Conservation (phyloP, 2,797 vertebrate species). For the Carcharodon carcharias region DNA sequence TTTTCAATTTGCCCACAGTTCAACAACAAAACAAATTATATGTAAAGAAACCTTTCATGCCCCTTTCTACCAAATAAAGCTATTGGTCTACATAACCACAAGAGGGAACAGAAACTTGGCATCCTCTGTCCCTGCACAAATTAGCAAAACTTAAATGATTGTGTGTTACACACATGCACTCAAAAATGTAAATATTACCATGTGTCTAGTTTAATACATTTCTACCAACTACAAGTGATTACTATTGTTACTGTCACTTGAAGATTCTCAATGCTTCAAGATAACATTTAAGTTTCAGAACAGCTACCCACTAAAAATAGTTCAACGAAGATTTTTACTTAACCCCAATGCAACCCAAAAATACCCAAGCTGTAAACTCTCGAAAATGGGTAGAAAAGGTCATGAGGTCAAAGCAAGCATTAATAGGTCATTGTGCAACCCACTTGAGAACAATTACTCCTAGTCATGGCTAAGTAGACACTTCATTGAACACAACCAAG, state of each 20-base stretch:
- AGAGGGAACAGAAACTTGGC: neutral
- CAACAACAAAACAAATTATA: neutral
- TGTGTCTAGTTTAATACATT: neutral
- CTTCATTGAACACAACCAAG: slow-evolving; percentile 99
- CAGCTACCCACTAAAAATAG: neutral
- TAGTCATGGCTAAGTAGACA: slow-evolving; percentile 99
- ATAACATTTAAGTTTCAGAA: neutral
- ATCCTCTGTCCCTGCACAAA: neutral
- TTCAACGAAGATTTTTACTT: slow-evolving; percentile 69
- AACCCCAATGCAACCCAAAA: slow-evolving; percentile 77
- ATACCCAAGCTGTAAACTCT: slow-evolving; percentile 85
- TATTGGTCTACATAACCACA: neutral
- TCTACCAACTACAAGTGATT: neutral
- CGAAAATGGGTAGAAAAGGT: slow-evolving; percentile 96
- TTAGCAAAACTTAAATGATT: neutral
- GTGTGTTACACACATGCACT: neutral
- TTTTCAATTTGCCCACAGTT: neutral
- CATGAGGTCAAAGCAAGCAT: slow-evolving; percentile 90
- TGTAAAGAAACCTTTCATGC: neutral
- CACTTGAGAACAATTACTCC: slow-evolving; percentile 99
- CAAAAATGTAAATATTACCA: neutral
- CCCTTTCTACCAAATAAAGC: neutral
- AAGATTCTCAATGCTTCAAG: neutral
- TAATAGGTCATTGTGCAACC: slow-evolving; percentile 97
- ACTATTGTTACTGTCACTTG: neutral